Evolutionary conservation across 2,888 invertebrate species (phyloP).

Genomic region (Ecdyonurus torrentis): DNA sequence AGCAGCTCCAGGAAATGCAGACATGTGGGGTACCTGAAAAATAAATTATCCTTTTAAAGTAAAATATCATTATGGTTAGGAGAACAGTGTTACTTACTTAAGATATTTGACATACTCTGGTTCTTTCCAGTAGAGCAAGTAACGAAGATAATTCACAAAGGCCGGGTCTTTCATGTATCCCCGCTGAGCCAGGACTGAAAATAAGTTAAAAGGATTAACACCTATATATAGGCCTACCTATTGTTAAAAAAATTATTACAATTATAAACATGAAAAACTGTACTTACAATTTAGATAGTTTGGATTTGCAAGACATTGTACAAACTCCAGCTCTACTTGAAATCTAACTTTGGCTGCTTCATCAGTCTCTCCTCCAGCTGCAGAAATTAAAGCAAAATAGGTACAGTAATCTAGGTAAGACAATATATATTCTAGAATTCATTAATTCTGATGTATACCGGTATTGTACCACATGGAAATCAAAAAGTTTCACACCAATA

Average conservation of each 20-base stretch:
- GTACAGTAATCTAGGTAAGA: no score
- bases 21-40: conserved; percentile 78
- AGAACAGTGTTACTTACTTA: conserved; percentile 35
- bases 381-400: no score
- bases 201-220: neutral
- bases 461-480: no score
- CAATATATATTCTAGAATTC: no score
- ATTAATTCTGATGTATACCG: no score
- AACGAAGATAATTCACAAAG: conserved; percentile 92
- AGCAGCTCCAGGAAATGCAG: conserved; percentile 87
- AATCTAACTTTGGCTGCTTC: neutral
- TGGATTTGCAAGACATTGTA: conserved; percentile 98
- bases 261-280: neutral
- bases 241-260: neutral
- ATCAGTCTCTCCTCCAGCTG: neutral
- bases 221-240: neutral
- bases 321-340: conserved; percentile 89
- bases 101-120: conserved; percentile 93
- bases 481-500: no score
- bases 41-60: neutral
- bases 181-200: conserved; percentile 86
- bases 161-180: conserved; percentile 90
- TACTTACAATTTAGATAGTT: conserved; percentile 95
- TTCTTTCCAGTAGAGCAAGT: conserved; percentile 94
- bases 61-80: neutral